Percentiles rank a stretch among this genome's conserved stretches.
These are phyloP conservation scores for Lepas anatifera DNA, from an alignment of 2,888 invertebrate genomes.

Conservation along the genomic window DNA sequence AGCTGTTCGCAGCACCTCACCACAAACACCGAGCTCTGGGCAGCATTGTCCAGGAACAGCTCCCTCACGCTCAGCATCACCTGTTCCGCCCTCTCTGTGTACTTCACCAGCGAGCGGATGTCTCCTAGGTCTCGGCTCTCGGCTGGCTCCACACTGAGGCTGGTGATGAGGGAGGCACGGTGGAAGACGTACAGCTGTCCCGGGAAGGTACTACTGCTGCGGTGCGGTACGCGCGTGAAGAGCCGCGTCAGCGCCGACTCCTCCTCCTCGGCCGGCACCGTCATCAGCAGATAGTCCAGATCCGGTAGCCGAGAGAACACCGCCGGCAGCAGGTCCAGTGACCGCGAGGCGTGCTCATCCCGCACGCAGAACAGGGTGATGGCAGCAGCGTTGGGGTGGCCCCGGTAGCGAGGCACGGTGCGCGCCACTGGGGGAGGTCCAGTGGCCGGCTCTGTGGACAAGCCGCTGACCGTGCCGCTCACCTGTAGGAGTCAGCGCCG, in stretches of 20 bases:
- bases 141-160: slow-evolving; percentile 22
- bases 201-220: slow-evolving; percentile 33
- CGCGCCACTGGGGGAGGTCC: neutral
- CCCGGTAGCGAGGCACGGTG: slow-evolving; percentile 27
- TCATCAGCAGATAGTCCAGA: slow-evolving; percentile 49
- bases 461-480: neutral
- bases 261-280: slow-evolving; percentile 42
- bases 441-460: neutral
- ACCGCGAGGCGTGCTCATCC: slow-evolving; percentile 38
- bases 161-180: slow-evolving; percentile 20
- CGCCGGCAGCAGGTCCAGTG: slow-evolving; percentile 46
- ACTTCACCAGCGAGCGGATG: slow-evolving; percentile 22
- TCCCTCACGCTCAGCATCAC: slow-evolving; percentile 23
- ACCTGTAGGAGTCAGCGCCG: too few species aligned
- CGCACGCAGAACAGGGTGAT: slow-evolving; percentile 48
- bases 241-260: slow-evolving; percentile 43
- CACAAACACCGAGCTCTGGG: neutral
- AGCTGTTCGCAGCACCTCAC: neutral
- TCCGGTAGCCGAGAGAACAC: slow-evolving; percentile 53
- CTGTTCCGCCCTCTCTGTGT: slow-evolving; percentile 22
- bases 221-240: slow-evolving; percentile 32
- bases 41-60: neutral
- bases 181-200: slow-evolving; percentile 21
- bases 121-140: slow-evolving; percentile 19
- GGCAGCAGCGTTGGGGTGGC: slow-evolving; percentile 46